Evolutionary conservation across 2,888 invertebrate genomes (phyloP).

Genomic region (Poecilobothrus nobilitatus): DNA sequence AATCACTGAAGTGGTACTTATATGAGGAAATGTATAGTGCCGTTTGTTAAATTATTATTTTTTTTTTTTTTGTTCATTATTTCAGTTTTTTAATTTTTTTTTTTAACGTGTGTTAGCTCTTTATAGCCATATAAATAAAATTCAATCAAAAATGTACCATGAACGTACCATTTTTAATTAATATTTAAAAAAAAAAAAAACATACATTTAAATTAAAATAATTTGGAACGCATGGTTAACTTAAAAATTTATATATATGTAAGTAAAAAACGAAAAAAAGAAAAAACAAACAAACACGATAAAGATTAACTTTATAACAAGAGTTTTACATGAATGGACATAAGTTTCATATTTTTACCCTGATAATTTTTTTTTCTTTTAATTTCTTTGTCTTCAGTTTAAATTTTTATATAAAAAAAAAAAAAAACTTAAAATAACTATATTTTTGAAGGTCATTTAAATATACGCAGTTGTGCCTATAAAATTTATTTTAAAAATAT

Average conservation of each 20-base stretch:
- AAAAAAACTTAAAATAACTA: neutral
- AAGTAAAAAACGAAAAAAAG: no score
- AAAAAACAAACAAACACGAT: neutral
- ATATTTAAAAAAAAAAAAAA: neutral
- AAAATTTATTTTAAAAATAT: neutral
- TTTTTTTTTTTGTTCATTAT: no score
- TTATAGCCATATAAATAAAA: neutral
- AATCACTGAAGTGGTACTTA: neutral
- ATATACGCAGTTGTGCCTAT: neutral
- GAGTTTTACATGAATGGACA: neutral
- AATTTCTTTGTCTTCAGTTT: neutral
- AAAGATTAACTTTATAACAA: neutral
- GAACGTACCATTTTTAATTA: neutral
- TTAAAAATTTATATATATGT: neutral
- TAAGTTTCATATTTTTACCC: neutral
- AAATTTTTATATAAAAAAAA: no score
- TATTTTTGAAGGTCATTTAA: neutral
- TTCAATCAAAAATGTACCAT: neutral
- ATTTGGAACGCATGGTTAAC: constrained; percentile 6
- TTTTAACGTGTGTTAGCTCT: neutral
- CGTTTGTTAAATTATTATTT: neutral
- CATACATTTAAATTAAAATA: neutral
- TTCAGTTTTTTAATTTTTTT: neutral
- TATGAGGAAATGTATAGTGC: neutral
- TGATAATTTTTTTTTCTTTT: neutral